Conservation (phyloP, 1,140 invertebrate genomes). For the Drosophila triauraria region DNA sequence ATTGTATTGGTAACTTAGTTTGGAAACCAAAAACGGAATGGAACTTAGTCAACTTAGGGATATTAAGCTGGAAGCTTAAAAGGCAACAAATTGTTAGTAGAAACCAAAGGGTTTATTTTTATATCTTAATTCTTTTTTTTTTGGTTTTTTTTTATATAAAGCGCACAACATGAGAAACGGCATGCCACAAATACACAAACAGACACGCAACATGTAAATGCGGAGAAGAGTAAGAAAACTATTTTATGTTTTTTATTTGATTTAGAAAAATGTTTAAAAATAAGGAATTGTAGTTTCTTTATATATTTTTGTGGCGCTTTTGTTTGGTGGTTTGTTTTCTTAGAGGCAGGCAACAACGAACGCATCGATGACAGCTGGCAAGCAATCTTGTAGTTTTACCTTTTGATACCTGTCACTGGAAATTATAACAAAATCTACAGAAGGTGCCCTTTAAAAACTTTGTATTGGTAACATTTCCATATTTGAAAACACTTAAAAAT, state of each 20-base stretch:
- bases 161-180: conserved; percentile 61
- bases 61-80: conserved; percentile 79
- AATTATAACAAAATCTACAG: conserved; percentile 4
- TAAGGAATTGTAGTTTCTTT: background rate
- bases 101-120: conserved; percentile 36
- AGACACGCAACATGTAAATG: conserved; percentile 59
- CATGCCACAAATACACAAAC: conserved; percentile 69
- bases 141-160: conserved; percentile 40
- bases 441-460: background rate
- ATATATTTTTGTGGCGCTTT: conserved; percentile 3
- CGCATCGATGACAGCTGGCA: conserved; percentile 45
- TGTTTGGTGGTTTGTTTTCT: background rate
- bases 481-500: background rate
- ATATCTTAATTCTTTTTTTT: conserved; percentile 11
- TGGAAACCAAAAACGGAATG: conserved; percentile 37
- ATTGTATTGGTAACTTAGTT: conserved; percentile 37
- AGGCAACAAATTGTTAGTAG: conserved; percentile 77
- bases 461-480: background rate
- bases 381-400: conserved; percentile 1
- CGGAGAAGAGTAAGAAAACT: conserved; percentile 31
- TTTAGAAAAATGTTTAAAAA: background rate
- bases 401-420: background rate
- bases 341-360: conserved; percentile 29
- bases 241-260: conserved; percentile 16
- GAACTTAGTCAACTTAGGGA: conserved; percentile 39